Percentiles rank a stretch among this genome's conserved stretches.
phyloP scores from a whole-genome alignment of 2,113 vertebrate species.

The Grammomys surdaster region DNA sequence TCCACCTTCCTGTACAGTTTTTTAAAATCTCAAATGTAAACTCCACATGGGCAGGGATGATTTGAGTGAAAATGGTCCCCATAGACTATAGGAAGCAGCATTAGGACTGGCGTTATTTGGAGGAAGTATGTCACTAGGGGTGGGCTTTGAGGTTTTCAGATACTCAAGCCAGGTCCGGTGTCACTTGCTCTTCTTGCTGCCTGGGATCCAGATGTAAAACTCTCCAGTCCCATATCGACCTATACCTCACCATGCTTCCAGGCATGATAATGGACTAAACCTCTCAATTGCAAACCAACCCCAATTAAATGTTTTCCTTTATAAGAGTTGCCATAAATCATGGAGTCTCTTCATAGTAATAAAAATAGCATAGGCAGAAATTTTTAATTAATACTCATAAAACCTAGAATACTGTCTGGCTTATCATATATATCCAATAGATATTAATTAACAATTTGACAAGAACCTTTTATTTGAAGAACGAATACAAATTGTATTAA shows the following conservation, averaged over 20 bases:
- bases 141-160: neutral
- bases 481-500: neutral
- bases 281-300: neutral
- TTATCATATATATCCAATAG: slow-evolving; percentile 24
- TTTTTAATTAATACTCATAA: slow-evolving; percentile 40
- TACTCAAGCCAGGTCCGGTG: neutral
- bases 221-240: neutral
- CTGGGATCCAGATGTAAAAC: neutral
- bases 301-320: neutral
- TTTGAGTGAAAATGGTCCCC: neutral
- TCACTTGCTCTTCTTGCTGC: neutral
- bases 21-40: slow-evolving; percentile 43
- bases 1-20: neutral
- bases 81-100: neutral
- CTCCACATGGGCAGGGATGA: neutral
- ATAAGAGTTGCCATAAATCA: neutral
- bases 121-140: neutral
- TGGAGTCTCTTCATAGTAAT: neutral
- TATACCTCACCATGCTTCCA: neutral
- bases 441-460: slow-evolving; percentile 38
- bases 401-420: neutral
- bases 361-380: neutral
- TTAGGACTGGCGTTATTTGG: neutral
- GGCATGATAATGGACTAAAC: neutral
- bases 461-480: slow-evolving; percentile 21